Base-by-base conservation (phyloP, 1,140 invertebrate genomes). In the Heliconius himera region DNA sequence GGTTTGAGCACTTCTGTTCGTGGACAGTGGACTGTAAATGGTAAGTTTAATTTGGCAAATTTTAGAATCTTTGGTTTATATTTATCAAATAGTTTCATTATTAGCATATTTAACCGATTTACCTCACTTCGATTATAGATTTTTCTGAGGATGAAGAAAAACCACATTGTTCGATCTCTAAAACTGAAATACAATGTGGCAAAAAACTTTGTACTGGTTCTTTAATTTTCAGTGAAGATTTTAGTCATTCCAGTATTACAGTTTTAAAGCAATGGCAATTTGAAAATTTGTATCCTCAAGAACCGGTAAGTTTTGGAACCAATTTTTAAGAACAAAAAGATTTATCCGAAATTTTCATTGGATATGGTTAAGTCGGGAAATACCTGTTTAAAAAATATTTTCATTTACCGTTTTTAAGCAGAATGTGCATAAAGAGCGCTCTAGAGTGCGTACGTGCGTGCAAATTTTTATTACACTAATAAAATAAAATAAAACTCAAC, bases 191-290 rank as follows among this genome's bases (percentile, higher is more conserved):
- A 75, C 74, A 38, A 36, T 22, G 22, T 41, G 54, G 51, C 2
- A 60, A 36, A 18, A 18, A 29, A 75, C 56, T 75, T 22, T 75
- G 74, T 60, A 75, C n/a, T 38, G 38, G 38, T 8, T 60, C 33
- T 22, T 49, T 75, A 8, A 75, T 75, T 8, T 75, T 66, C 46
- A 75, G 51, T 16, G 74, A 75, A 36, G 49, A 74, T 49, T 74
- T 74, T 33, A 36, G 33, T 56, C 4, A 74, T 16, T 66, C 20
- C 8, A 16, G 8, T 9, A 66, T 26, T 5, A 22, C 9, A 66
- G 20, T 29, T 66, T 26, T 66, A 26, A 66, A n/a, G 26, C 56
- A 13, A 13, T 66, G 56, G 56, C 22, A 66, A 66, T 26, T 66
- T 26, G 56, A 66, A 66, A 66, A 66, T 11, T 66, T 29, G 29